These are phyloP conservation scores for Drosophila mettleri DNA, from an alignment of 2,888 invertebrate genomes.

Conservation along the genomic window DNA sequence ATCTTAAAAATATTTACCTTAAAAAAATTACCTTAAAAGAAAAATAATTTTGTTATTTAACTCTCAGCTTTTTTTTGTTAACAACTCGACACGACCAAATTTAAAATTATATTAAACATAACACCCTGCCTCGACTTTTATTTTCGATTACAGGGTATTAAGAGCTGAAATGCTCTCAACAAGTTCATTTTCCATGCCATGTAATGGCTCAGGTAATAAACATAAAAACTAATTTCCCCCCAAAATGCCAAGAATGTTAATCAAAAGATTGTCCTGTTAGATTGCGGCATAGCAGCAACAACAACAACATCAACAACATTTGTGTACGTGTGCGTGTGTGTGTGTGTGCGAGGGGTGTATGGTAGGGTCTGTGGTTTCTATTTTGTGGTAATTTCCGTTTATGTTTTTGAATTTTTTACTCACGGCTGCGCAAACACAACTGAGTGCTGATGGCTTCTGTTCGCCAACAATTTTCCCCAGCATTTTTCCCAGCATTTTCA, in stretches of 20 bases:
- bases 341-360: slow-evolving; percentile 31
- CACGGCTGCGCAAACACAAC: slow-evolving; percentile 80
- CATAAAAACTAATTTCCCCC: slow-evolving; percentile 80
- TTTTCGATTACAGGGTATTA: slow-evolving; percentile 38
- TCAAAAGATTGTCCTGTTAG: slow-evolving; percentile 80
- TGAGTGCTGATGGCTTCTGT: slow-evolving; percentile 57
- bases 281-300: slow-evolving; percentile 69
- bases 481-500: slow-evolving; percentile 13
- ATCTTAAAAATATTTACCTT: no score
- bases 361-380: slow-evolving; percentile 72
- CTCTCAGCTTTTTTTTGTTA: no score
- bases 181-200: slow-evolving; percentile 65
- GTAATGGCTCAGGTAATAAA: slow-evolving; percentile 80
- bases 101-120: background rate
- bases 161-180: slow-evolving; percentile 60
- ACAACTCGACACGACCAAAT: no score
- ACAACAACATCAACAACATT: slow-evolving; percentile 50
- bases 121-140: background rate
- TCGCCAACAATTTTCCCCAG: slow-evolving; percentile 29
- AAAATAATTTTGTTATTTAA: no score
- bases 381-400: slow-evolving; percentile 81
- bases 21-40: no score
- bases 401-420: slow-evolving; percentile 81
- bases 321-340: slow-evolving; percentile 25
- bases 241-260: slow-evolving; percentile 78